phyloP scores from a whole-genome alignment of 2,797 vertebrate species.

The Oreonectes daqikongensis region DNA sequence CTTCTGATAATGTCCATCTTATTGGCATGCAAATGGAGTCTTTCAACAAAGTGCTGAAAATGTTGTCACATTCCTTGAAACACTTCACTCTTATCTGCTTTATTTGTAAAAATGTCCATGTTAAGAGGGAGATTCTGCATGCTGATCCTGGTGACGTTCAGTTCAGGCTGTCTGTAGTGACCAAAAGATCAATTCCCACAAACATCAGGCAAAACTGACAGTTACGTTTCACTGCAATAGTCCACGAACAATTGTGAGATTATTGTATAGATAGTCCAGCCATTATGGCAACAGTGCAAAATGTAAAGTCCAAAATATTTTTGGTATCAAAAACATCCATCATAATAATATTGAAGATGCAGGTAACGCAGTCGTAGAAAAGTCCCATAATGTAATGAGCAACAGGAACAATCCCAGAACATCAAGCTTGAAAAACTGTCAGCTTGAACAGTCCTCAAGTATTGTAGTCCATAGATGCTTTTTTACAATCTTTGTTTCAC shows the following conservation, averaged over 20 bases:
- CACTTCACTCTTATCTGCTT: background rate
- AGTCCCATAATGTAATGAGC: conserved; percentile 6
- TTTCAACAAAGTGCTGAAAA: conserved; percentile 4
- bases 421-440: background rate
- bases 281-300: background rate
- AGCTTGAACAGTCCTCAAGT: conserved; percentile 2
- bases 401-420: background rate
- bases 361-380: background rate
- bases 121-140: background rate
- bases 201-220: background rate
- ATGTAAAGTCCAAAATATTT: background rate
- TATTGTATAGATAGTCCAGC: no score
- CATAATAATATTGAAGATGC: background rate
- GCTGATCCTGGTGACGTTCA: background rate
- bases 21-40: background rate
- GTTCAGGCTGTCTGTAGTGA: background rate
- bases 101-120: conserved; percentile 3
- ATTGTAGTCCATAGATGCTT: conserved; percentile 3
- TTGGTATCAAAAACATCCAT: background rate
- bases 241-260: conserved; percentile 3
- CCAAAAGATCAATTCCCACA: background rate
- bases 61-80: background rate
- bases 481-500: background rate
- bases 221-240: background rate
- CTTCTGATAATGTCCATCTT: conserved; percentile 37